A percentile compares a stretch with the other conserved stretches of the same genome.
Conservation (phyloP, 2,888 invertebrate species). For the Athetis lepigone region DNA sequence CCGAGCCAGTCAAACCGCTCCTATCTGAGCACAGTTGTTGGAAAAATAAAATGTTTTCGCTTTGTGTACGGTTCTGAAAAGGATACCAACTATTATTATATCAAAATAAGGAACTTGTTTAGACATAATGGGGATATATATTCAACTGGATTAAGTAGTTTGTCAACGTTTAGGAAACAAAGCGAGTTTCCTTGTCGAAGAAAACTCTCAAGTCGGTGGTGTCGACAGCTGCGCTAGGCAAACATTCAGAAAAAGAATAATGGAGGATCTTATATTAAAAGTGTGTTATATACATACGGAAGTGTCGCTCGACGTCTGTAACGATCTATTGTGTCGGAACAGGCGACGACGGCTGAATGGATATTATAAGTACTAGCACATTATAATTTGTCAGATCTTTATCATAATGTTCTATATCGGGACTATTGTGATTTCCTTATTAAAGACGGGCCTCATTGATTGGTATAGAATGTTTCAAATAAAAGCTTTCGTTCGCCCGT, state of each 20-base stretch:
- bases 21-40: slow-evolving; percentile 56
- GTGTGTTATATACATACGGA: slow-evolving; percentile 55
- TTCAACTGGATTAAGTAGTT: slow-evolving; percentile 34
- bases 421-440: neutral
- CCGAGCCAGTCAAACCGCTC: slow-evolving; percentile 44
- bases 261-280: slow-evolving; percentile 50
- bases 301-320: slow-evolving; percentile 32
- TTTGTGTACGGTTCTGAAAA: slow-evolving; percentile 38
- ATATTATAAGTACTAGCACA: slow-evolving; percentile 31
- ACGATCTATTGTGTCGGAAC: slow-evolving; percentile 52
- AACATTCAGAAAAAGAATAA: slow-evolving; percentile 52
- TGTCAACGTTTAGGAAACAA: slow-evolving; percentile 37
- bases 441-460: neutral
- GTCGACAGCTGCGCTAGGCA: slow-evolving; percentile 52
- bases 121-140: slow-evolving; percentile 31
- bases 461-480: neutral
- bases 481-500: neutral
- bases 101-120: slow-evolving; percentile 28
- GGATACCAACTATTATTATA: slow-evolving; percentile 21
- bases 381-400: slow-evolving; percentile 28
- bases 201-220: slow-evolving; percentile 30
- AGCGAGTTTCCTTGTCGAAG: slow-evolving; percentile 31
- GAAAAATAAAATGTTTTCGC: slow-evolving; percentile 44
- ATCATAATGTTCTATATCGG: slow-evolving; percentile 21
- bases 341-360: slow-evolving; percentile 37